phyloP scores from a whole-genome alignment of 2,113 vertebrate species.

The Hyaena hyaena region DNA sequence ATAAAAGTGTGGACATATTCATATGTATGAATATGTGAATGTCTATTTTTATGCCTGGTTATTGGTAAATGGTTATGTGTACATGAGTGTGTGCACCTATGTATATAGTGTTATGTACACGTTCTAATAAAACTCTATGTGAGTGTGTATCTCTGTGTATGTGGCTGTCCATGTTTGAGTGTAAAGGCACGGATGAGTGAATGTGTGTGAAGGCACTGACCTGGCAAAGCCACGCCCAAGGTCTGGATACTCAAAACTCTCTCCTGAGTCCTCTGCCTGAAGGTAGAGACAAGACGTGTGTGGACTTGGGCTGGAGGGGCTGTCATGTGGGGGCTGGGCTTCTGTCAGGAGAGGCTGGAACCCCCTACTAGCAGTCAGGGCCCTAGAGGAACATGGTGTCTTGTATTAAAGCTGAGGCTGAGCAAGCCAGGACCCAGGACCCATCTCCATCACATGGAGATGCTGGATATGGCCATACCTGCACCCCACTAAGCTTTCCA shows the following conservation, averaged over 20 bases:
- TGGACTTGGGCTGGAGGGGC: background rate
- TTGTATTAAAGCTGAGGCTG: background rate
- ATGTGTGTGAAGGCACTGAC: background rate
- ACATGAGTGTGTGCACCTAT: background rate
- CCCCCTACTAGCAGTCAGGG: background rate
- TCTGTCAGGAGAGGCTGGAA: background rate
- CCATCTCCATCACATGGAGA: background rate
- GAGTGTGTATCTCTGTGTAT: background rate
- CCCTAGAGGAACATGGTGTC: background rate
- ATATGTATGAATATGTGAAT: background rate
- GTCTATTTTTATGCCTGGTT: background rate
- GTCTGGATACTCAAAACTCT: background rate
- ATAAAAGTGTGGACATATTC: background rate
- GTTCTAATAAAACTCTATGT: background rate
- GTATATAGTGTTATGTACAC: background rate
- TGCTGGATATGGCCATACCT: background rate
- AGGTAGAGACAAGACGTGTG: background rate
- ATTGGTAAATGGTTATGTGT: background rate
- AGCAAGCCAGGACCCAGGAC: background rate
- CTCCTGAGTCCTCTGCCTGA: background rate
- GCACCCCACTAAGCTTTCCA: background rate
- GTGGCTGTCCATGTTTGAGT: background rate
- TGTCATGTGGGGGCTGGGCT: background rate
- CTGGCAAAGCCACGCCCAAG: background rate
- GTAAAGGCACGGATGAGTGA: background rate